phyloP scores from a whole-genome alignment of 2,888 invertebrate genomes.

The Elysia crispata region DNA sequence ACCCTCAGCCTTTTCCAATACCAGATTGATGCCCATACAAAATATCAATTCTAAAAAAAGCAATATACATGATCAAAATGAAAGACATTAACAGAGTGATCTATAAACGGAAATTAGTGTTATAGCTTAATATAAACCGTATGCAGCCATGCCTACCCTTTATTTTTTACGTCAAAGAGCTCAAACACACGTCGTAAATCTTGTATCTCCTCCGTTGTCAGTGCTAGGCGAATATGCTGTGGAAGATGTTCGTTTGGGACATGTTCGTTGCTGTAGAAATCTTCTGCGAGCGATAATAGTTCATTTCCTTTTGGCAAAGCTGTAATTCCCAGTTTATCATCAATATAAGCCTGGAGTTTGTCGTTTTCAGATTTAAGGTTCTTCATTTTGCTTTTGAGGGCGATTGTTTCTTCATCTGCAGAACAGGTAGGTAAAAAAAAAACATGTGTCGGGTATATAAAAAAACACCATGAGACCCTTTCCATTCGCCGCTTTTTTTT shows the following conservation, averaged over 20 bases:
- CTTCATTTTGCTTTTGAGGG: not conserved
- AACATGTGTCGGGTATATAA: too few relatives aligned
- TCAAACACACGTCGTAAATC: slow-evolving; percentile 65
- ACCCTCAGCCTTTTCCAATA: too few relatives aligned
- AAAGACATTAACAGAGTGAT: too few relatives aligned
- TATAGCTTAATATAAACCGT: too few relatives aligned
- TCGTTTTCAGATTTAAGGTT: not conserved
- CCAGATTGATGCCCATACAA: too few relatives aligned
- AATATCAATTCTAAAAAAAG: too few relatives aligned
- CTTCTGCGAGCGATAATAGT: slow-evolving; percentile 56
- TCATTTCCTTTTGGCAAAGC: slow-evolving; percentile 49
- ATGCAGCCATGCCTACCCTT: slow-evolving; percentile 58
- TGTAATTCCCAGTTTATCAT: slow-evolving; percentile 25
- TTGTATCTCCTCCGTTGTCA: slow-evolving; percentile 63
- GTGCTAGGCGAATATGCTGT: slow-evolving; percentile 55
- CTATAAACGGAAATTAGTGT: too few relatives aligned
- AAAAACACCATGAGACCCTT: too few relatives aligned
- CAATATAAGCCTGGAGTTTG: not conserved
- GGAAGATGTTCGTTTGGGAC: slow-evolving; percentile 58
- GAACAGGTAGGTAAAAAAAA: too few relatives aligned
- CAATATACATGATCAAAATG: too few relatives aligned
- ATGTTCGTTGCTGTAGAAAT: slow-evolving; percentile 56
- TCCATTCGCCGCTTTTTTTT: too few relatives aligned
- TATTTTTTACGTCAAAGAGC: slow-evolving; percentile 65
- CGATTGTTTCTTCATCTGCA: slow-evolving; percentile 27